phyloP scores from a whole-genome alignment of 2,888 invertebrate genomes.

The Diploptera punctata region DNA sequence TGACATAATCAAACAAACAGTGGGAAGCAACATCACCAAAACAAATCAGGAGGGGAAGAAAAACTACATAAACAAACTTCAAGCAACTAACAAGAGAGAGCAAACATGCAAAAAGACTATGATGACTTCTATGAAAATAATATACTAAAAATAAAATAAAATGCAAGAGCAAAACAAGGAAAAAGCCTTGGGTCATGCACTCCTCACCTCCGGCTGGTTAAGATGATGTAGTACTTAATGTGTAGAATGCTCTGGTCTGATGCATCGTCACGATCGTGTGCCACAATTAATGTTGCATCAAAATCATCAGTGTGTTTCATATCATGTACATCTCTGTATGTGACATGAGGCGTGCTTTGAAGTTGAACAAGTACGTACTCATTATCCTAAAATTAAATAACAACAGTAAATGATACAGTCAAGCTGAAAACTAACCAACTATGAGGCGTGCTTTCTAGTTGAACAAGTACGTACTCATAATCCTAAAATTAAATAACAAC shows the following conservation, averaged over 20 bases:
- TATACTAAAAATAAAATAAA: not conserved
- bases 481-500: no score
- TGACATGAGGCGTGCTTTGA: constrained; percentile 62
- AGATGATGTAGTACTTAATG: constrained; percentile 66
- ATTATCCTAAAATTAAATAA: constrained; percentile 52
- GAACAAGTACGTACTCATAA: constrained; percentile 69
- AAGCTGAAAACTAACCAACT: no score
- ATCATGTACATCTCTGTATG: constrained; percentile 65
- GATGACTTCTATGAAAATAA: not conserved
- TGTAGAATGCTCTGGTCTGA: constrained; percentile 54
- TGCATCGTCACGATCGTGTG: constrained; percentile 56
- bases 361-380: constrained; percentile 71
- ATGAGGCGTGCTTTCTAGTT: constrained; percentile 62
- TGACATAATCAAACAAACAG: no score
- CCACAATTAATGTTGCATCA: constrained; percentile 69
- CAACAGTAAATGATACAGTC: no score
- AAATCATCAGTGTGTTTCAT: constrained; percentile 69
- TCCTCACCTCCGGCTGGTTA: constrained; percentile 62
- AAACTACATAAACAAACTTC: not conserved
- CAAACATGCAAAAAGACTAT: not conserved
- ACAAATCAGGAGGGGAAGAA: not conserved
- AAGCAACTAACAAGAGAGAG: not conserved
- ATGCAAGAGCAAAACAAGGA: not conserved
- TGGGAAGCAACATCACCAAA: not conserved
- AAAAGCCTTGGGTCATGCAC: not conserved